Evolutionary conservation across 1,140 invertebrate species (phyloP).

Genomic region (Apocrypta bakeri): DNA sequence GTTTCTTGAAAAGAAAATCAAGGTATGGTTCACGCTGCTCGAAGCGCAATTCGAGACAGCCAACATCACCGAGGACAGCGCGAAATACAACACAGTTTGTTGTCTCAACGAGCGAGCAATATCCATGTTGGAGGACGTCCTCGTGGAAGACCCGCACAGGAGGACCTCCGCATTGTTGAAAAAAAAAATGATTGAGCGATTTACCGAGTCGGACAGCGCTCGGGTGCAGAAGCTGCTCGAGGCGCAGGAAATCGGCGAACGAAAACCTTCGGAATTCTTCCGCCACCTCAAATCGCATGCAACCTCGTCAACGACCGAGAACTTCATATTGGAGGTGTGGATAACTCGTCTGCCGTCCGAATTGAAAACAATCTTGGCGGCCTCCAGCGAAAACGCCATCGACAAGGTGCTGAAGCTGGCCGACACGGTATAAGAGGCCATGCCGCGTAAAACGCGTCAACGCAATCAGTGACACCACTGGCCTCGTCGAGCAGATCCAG

Average conservation of each 20-base stretch:
- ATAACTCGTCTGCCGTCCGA: not conserved
- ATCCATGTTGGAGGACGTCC: not conserved
- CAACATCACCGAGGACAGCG: not conserved
- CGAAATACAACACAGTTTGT: not conserved
- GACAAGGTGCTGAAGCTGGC: no score
- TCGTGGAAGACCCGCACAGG: not conserved
- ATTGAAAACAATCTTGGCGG: not conserved
- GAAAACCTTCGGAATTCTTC: constrained; percentile 14
- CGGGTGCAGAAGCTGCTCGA: constrained; percentile 10
- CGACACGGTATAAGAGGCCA: no score
- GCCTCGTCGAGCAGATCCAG: no score
- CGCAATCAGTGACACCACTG: no score
- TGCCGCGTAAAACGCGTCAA: no score
- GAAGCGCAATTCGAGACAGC: not conserved
- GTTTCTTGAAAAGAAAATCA: not conserved
- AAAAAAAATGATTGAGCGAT: no score
- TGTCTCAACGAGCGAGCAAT: not conserved
- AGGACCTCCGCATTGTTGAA: not conserved
- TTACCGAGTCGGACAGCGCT: constrained; percentile 2
- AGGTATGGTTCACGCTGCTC: not conserved
- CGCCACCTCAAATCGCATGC: constrained; percentile 3
- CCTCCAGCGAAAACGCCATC: no score
- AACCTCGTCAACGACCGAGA: not conserved
- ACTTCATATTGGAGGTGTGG: not conserved
- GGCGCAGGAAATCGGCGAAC: constrained; percentile 7